These are phyloP conservation scores for Hyposoter dolosus DNA, from an alignment of 2,888 invertebrate species.

Conservation along the genomic window DNA sequence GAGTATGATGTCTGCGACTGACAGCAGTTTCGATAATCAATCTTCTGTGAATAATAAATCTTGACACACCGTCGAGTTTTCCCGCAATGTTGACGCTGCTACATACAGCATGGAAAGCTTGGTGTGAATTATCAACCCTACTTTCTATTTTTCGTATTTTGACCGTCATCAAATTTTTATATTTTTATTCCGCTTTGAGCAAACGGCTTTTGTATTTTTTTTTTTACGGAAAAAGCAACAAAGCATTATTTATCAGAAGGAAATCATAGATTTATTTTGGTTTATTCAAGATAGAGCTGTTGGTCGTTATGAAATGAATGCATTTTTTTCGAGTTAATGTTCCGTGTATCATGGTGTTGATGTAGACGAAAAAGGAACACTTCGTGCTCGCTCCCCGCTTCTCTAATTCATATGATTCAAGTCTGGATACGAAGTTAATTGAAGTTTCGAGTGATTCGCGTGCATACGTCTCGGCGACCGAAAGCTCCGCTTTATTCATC, in stretches of 20 bases:
- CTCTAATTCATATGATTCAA: constrained; percentile 7
- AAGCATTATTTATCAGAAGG: background rate
- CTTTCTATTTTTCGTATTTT: background rate
- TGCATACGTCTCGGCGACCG: constrained; percentile 11
- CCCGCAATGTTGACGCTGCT: background rate
- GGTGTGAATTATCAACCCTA: background rate
- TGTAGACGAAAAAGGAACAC: background rate
- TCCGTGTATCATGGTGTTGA: background rate
- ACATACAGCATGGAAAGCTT: background rate
- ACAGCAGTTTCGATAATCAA: constrained; percentile 41
- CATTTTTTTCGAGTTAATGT: background rate
- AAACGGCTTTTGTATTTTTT: background rate
- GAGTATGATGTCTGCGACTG: constrained; percentile 31
- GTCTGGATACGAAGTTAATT: constrained; percentile 35
- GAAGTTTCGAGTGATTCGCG: constrained; percentile 49
- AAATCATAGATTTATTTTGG: background rate
- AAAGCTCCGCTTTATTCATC: constrained; percentile 34
- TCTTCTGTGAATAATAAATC: constrained; percentile 37
- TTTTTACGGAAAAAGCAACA: background rate
- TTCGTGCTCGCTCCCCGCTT: constrained; percentile 1
- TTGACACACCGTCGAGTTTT: background rate
- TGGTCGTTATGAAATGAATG: background rate
- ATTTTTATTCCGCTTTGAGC: background rate
- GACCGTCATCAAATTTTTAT: background rate
- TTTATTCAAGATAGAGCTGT: background rate